Evolutionary conservation across 2,113 vertebrate species (phyloP), one percentile per base, ranked within the genome.

Genomic region (Seriola dumerili): DNA sequence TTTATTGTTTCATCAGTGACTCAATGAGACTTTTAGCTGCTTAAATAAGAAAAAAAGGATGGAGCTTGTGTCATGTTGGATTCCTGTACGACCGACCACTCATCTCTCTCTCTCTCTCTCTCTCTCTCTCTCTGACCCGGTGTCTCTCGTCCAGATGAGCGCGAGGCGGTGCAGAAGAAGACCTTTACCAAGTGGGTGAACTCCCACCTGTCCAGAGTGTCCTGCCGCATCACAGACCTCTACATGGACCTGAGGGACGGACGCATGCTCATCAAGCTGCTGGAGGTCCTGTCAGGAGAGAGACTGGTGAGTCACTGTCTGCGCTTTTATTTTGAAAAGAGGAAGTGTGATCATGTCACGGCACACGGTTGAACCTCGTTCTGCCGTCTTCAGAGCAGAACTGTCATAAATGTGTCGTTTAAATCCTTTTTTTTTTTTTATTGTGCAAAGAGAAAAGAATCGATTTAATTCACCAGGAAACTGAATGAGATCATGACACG

Each of bases 101-200:
- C 19, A 13, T 38, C 93, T 96, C 54, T 96, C 94, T 55, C 93
- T 96, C 54, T 96, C 94, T 55, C 52, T 54, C 17, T 57, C 8
- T 29, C 54, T 36, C 38, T 63, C 13, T 17, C 40, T 16, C 52
- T 57, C 14, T 21, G n/a, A 62, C 10, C 75, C 34, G 75, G 14
- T 61, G 12, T 76, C 19, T 74, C 46, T 88, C 16, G 42, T 48
- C 13, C 72, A 98, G 97, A 99, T 94, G 97, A 99, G 78, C 97
- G 97, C 16, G 97, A 98, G 89, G 97, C 97, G 0, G 97, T 98
- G 84, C 97, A 98, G 94, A 98, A 98, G 95, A 98, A 98, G 94
- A 98, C 97, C 59, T 98, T 98, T 92, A 97, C 96, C 1, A 98
- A 98, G 78, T 98, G 97, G 97, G 97, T 98, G 46, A 98, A 98